These are phyloP conservation scores for Pissodes strobi DNA, from an alignment of 1,140 invertebrate genomes.

Conservation along the genomic window DNA sequence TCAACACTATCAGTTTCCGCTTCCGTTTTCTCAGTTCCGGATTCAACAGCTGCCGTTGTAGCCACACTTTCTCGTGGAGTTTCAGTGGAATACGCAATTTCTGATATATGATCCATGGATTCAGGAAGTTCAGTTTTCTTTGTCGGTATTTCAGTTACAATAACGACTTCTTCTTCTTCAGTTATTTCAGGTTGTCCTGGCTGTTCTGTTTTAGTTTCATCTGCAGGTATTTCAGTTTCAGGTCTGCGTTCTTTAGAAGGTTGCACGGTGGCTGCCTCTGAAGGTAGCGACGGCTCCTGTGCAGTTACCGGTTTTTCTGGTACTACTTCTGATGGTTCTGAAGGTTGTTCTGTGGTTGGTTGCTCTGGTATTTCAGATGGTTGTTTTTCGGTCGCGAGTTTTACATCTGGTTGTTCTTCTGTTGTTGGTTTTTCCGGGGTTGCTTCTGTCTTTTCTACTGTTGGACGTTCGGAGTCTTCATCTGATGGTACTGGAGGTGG, in stretches of 20 bases:
- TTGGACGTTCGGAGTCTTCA: too few relatives aligned
- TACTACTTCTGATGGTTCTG: conserved; percentile 6
- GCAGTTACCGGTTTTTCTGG: background rate
- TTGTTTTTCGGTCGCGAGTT: background rate
- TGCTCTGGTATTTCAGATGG: conserved; percentile 22
- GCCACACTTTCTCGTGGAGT: background rate
- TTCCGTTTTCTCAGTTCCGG: conserved; percentile 7
- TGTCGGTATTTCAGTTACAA: conserved; percentile 36
- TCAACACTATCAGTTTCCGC: conserved; percentile 3
- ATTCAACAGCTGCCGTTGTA: background rate
- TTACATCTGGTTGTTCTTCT: too few relatives aligned
- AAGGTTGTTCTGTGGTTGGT: background rate
- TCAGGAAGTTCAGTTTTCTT: conserved; percentile 41
- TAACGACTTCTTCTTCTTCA: conserved; percentile 38
- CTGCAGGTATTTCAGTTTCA: conserved; percentile 3
- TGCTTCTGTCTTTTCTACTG: too few relatives aligned
- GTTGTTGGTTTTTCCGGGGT: too few relatives aligned
- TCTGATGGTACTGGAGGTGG: conserved; percentile 1
- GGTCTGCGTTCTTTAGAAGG: background rate
- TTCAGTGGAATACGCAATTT: conserved; percentile 25
- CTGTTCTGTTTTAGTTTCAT: conserved; percentile 7
- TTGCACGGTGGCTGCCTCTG: background rate
- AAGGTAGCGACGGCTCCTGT: too few relatives aligned
- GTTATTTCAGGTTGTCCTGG: conserved; percentile 27
- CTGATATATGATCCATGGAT: conserved; percentile 36